A percentile compares a stretch with the other conserved stretches of the same genome.
Conservation (phyloP, 2,888 invertebrate species). For the Diarsia brunnea region DNA sequence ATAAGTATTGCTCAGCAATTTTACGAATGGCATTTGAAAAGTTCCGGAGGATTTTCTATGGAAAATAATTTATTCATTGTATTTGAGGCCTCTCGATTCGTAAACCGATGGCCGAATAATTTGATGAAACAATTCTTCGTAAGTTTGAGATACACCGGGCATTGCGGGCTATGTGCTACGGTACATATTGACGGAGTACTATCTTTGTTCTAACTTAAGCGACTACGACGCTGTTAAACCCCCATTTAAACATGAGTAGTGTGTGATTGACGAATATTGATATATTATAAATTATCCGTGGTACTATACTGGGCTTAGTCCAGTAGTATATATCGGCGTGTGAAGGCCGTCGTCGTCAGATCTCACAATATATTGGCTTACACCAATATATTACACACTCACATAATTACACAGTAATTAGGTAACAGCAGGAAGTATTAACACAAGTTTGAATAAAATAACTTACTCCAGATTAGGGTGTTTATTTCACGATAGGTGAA, state of each 20-base stretch:
- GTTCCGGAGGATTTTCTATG: conserved; percentile 59
- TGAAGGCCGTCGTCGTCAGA: too few species aligned
- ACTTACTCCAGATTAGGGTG: too few species aligned
- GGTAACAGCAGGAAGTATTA: too few species aligned
- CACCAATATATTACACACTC: too few species aligned
- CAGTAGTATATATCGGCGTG: too few species aligned
- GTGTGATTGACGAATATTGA: not conserved
- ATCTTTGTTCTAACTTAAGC: not conserved
- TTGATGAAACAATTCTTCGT: conserved; percentile 76
- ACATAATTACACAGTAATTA: too few species aligned
- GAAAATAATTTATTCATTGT: conserved; percentile 70
- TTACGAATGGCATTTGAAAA: conserved; percentile 57
- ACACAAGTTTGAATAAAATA: too few species aligned
- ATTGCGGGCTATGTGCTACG: not conserved
- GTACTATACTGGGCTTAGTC: too few species aligned
- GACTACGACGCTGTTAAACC: not conserved
- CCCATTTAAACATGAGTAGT: not conserved
- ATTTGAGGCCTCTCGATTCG: conserved; percentile 66
- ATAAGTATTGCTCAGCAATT: conserved; percentile 62
- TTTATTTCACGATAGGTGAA: too few species aligned
- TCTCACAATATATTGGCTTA: too few species aligned
- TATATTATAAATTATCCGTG: too few species aligned
- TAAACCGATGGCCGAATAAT: conserved; percentile 77
- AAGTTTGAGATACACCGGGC: conserved; percentile 62
- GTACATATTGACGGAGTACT: not conserved